Conservation (phyloP, 1,140 invertebrate genomes). For the Stratiolaelaps scimitus region DNA sequence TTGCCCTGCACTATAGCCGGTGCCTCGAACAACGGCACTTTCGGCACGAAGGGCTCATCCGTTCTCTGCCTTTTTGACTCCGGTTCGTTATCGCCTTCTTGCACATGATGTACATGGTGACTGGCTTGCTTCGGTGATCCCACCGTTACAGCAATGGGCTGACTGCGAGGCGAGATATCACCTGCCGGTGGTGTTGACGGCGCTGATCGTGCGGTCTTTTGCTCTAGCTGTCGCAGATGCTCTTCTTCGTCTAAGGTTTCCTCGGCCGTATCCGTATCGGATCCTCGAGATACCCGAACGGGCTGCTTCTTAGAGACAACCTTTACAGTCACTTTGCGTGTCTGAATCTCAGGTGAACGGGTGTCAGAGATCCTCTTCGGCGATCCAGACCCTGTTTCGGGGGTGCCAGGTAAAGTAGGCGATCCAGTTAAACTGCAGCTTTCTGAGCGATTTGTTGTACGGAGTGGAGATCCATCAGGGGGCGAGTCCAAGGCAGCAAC, state of each 20-base stretch:
- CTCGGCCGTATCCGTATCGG: slow-evolving; percentile 16
- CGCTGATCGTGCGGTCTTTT: neutral
- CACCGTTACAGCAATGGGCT: no score
- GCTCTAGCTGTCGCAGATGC: slow-evolving; percentile 11
- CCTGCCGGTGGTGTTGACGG: slow-evolving; percentile 5
- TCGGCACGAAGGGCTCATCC: neutral
- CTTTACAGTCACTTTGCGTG: neutral
- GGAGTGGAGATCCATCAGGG: neutral
- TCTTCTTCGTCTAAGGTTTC: slow-evolving; percentile 22
- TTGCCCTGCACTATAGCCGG: neutral
- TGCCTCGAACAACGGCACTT: neutral
- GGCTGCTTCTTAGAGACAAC: slow-evolving; percentile 10
- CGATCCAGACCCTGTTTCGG: neutral
- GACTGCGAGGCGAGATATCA: neutral
- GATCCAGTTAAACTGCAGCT: neutral
- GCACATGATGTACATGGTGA: no score
- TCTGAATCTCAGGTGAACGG: neutral
- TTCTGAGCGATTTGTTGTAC: no score
- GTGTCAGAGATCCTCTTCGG: neutral
- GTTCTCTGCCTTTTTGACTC: slow-evolving; percentile 11
- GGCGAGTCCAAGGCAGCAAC: neutral
- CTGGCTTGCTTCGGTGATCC: no score
- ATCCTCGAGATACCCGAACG: neutral
- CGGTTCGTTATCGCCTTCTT: neutral
- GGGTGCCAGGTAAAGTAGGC: neutral